phyloP scores from a whole-genome alignment of 2,888 invertebrate species.

The Parasteatoda lunata region DNA sequence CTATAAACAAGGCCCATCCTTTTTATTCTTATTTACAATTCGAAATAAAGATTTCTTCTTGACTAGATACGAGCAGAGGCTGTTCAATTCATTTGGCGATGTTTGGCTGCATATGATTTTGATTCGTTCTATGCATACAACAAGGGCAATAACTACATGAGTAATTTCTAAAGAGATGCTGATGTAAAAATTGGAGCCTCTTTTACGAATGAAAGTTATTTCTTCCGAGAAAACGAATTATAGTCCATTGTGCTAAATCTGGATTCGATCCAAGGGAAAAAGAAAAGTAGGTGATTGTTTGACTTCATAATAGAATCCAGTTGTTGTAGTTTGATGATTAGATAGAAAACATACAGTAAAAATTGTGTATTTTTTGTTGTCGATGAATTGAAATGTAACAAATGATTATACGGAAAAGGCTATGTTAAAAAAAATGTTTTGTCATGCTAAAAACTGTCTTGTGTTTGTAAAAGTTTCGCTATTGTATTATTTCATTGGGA shows the following conservation, averaged over 20 bases:
- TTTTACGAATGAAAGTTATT: slow-evolving; percentile 36
- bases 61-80: not conserved
- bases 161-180: slow-evolving; percentile 36
- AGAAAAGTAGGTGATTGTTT: slow-evolving; percentile 20
- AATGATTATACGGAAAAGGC: no score
- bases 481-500: no score
- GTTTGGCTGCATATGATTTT: slow-evolving; percentile 51
- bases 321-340: slow-evolving; percentile 10
- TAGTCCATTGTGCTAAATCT: slow-evolving; percentile 35
- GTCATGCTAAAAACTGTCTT: no score
- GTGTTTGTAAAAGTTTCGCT: no score
- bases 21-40: slow-evolving; percentile 38
- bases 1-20: not conserved
- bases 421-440: no score
- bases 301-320: not conserved
- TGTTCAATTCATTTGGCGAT: slow-evolving; percentile 12
- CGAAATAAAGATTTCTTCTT: slow-evolving; percentile 35
- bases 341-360: slow-evolving; percentile 6
- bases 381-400: no score
- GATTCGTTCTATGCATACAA: slow-evolving; percentile 23
- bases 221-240: slow-evolving; percentile 57
- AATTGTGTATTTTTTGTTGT: not conserved
- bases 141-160: slow-evolving; percentile 35
- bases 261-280: slow-evolving; percentile 40
- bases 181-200: slow-evolving; percentile 13